phyloP scores from a whole-genome alignment of 2,113 vertebrate species.

The Hydrolagus affinis region DNA sequence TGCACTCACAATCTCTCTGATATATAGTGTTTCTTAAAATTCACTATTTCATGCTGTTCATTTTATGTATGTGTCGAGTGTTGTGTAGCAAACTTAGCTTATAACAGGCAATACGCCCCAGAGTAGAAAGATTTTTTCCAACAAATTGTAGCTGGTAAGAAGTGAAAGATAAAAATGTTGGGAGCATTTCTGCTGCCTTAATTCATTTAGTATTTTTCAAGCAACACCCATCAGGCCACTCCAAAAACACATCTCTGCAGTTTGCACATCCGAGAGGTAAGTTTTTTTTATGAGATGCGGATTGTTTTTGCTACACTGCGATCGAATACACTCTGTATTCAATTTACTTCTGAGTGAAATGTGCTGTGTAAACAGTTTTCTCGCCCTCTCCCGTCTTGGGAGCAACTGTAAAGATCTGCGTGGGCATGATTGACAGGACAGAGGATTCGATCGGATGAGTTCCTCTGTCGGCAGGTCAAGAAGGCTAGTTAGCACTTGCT shows the following conservation, averaged over 20 bases:
- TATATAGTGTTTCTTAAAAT: not conserved
- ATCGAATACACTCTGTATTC: not conserved
- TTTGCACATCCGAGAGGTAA: not conserved
- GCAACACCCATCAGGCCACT: not conserved
- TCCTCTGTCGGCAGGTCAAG: conserved; percentile 67
- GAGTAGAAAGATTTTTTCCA: not conserved
- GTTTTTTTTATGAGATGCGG: not conserved
- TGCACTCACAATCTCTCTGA: not conserved
- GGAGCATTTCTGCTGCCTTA: not conserved
- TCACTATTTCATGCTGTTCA: conserved; percentile 55
- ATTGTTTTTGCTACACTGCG: not conserved
- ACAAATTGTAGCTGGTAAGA: not conserved
- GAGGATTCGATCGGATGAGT: conserved; percentile 77
- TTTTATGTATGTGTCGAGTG: no score
- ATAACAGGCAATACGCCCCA: not conserved
- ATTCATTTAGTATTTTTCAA: not conserved
- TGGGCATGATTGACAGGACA: conserved; percentile 68
- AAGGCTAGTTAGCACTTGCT: conserved; percentile 75
- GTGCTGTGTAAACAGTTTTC: conserved; percentile 41
- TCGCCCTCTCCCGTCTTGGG: conserved; percentile 46
- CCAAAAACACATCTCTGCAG: no score
- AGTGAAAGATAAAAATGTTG: not conserved
- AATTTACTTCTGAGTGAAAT: conserved; percentile 14
- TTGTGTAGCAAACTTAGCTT: not conserved
- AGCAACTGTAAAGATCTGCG: conserved; percentile 71